Evolutionary conservation across 2,888 invertebrate species (phyloP), one percentile per base, ranked within the genome.

Genomic region (Dolichomitus sp.): DNA sequence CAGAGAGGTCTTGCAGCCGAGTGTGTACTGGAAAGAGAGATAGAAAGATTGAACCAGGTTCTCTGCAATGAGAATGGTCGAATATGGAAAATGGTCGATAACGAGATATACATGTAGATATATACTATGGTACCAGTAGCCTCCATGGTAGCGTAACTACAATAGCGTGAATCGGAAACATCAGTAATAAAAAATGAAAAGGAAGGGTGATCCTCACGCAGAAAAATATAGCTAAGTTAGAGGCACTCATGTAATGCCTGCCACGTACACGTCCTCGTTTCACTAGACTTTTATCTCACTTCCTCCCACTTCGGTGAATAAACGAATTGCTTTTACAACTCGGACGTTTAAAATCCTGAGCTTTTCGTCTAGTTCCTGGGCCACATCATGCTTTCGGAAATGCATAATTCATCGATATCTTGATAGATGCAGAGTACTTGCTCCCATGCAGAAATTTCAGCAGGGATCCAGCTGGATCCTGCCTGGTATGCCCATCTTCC

Each of bases 351-450:
- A 50, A 27, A 14, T 63, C 50, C 61, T 68, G 23, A 57, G 45
- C 59, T 61, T 68, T 73, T 68, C 52, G 19, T 80, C 48, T 33
- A 30, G 19, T 61, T 42, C 54, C 42, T 40, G 14, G 9, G 19
- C 45, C 54, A 19, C 17, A 42, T 54, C 75, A 23, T 23, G 74
- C 17, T 66, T 73, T 40, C 42, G 19, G 61, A 68, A 74, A 80
- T 80, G 52, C 68, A 80, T 80, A 52, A 80, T 80, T 80, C 80
- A 74, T 68, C 50, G 61, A 80, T 19, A 52, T 50, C 23, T n/a
- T n/a, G n/a, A 23, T 23, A 23, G 2, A 2, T 23, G 23, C 23
- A n/a, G n/a, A n/a, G n/a, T n/a, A n/a, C n/a, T n/a, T n/a, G n/a
- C n/a, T n/a, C n/a, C n/a, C n/a, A n/a, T n/a, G n/a, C n/a, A n/a